Base-by-base conservation (phyloP, 2,888 invertebrate genomes). In the Caenorhabditis drosophilae region DNA sequence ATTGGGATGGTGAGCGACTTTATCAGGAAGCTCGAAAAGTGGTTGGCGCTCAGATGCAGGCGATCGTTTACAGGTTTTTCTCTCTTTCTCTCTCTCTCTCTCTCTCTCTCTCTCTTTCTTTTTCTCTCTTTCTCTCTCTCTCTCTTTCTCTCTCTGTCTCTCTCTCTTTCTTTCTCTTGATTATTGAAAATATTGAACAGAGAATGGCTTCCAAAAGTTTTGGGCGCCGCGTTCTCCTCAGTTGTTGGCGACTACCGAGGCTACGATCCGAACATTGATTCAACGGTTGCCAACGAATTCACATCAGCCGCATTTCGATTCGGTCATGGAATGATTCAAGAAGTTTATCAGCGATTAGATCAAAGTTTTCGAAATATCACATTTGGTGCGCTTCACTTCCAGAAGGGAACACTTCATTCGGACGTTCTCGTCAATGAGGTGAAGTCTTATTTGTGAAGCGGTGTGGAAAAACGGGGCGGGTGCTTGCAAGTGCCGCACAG, bases 311-410 rank as follows among this genome's bases (percentile, higher is more conserved):
- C 96, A 0, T 87, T 97, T 53, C 88, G 85, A 58, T 94, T 99
- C 84, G 98, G 98, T 0, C 98, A 98, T 85, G 91, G 95, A 0
- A 87, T 98, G 68, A 94, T 98, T 53, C 95, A 96, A 84, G 79
- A 75, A 42, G 87, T 92, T 50, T 86, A 96, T 34, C 90, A 91
- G 76, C 89, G 93, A 47, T 87, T 92, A 22, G 90, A 93, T 82
- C 89, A 89, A 79, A 84, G 0, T 92, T 94, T 75, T 88, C 90
- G 0, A 90, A 93, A 97, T 85, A 67, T 62, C n/a, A 51, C 68
- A 4, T 68, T 74, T 85, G 95, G 96, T 0, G 90, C 95, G 83
- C 87, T 98, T 40, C 89, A 90, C 3, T 87, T 98, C 15, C 90
- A 93, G 56, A 90, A 92, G 84, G 95, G 96, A 1, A 97, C 98